Percentiles rank a stretch among this genome's conserved stretches.
Conservation (phyloP, 2,888 invertebrate genomes). For the Watsonalla binaria region DNA sequence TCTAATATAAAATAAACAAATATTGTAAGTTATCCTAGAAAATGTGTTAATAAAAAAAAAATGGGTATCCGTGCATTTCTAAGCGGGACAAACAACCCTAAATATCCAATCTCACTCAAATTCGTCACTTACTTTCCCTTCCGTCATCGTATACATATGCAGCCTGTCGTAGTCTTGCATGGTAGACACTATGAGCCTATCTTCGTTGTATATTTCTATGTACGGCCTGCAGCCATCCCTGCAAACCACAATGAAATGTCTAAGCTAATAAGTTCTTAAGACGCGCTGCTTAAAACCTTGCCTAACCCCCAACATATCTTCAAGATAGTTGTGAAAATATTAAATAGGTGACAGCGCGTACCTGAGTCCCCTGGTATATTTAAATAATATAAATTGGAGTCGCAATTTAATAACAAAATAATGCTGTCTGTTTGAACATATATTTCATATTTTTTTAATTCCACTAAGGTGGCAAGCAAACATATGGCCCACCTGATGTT, state of each 20-base stretch:
- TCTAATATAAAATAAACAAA: no score
- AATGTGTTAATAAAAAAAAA: no score
- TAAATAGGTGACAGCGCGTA: no score
- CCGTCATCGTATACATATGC: constrained; percentile 84
- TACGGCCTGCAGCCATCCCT: constrained; percentile 97
- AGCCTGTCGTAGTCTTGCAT: constrained; percentile 94
- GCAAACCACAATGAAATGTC: constrained; percentile 24
- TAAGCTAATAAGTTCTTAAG: not conserved
- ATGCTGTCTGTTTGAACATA: no score
- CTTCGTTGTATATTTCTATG: constrained; percentile 94
- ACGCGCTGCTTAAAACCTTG: not conserved
- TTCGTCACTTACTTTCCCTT: constrained; percentile 80
- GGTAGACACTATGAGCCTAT: constrained; percentile 88
- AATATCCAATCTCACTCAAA: constrained; percentile 23
- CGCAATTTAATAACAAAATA: no score
- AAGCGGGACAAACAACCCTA: no score
- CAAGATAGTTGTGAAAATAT: no score
- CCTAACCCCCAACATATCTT: no score
- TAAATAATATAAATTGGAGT: not conserved
- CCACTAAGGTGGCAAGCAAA: no score
- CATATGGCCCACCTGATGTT: not conserved
- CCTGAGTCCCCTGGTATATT: not conserved
- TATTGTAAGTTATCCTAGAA: no score
- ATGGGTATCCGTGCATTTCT: no score
- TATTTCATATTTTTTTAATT: not conserved